Evolutionary conservation across 2,797 vertebrate species (phyloP).

Genomic region (Setipinna tenuifilis): DNA sequence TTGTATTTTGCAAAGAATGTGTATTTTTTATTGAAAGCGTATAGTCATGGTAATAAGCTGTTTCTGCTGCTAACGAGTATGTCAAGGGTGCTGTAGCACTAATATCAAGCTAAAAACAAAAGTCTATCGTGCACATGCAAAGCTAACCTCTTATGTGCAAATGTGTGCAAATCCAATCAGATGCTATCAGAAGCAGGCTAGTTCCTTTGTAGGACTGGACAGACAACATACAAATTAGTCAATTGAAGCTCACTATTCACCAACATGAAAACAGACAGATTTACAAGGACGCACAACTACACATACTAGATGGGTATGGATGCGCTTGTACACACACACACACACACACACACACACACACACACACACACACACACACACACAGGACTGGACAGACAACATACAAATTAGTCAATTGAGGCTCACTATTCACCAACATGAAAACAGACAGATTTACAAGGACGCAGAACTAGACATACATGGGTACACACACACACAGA

Average conservation of each 20-base stretch:
- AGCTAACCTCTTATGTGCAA: neutral
- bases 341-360: conserved; percentile 13
- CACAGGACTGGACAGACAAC: neutral
- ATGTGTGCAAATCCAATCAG: neutral
- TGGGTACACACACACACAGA: conserved; percentile 22
- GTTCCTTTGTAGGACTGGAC: neutral
- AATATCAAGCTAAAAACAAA: neutral
- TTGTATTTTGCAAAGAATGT: neutral
- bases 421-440: neutral
- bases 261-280: neutral
- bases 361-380: neutral
- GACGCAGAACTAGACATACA: neutral
- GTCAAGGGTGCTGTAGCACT: neutral
- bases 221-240: neutral
- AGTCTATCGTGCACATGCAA: neutral
- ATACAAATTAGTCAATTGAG: neutral
- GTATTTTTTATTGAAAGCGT: neutral
- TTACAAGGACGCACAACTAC: neutral
- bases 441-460: neutral
- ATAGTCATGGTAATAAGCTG: too few species aligned
- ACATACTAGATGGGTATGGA: neutral
- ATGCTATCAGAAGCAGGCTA: neutral
- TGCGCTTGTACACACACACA: conserved; percentile 27
- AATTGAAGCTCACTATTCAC: neutral
- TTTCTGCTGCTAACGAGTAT: too few species aligned